A percentile compares a stretch with the other conserved stretches of the same genome.
Conservation (phyloP, 2,888 invertebrate species). For the Apomyelois bistriatella region DNA sequence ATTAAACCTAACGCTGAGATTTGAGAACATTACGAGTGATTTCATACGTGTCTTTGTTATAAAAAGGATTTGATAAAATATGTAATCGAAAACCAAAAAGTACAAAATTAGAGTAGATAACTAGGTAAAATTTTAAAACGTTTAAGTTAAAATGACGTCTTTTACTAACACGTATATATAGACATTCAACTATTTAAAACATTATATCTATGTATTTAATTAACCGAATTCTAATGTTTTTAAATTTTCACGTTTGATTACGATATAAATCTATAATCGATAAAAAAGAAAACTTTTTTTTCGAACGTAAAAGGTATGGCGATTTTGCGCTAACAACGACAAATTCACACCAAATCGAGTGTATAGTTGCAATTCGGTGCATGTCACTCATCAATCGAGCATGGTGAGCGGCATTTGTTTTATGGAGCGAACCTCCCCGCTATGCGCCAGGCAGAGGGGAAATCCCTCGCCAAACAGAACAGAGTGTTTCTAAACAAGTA, state of each 20-base stretch:
- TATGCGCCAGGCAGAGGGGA: constrained; percentile 28
- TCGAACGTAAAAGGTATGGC: background rate
- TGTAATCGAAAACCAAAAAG: too few relatives aligned
- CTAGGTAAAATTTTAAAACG: too few relatives aligned
- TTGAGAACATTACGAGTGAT: background rate
- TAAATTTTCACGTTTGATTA: too few relatives aligned
- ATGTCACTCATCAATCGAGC: constrained; percentile 47
- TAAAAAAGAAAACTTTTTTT: too few relatives aligned
- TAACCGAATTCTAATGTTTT: too few relatives aligned
- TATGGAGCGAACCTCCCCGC: constrained; percentile 51
- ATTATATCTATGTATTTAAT: too few relatives aligned
- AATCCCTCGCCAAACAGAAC: constrained; percentile 52
- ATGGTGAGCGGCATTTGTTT: constrained; percentile 61
- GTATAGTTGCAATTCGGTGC: constrained; percentile 9
- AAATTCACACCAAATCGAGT: constrained; percentile 9
- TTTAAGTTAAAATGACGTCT: too few relatives aligned
- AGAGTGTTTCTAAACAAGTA: constrained; percentile 61
- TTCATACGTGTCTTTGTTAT: background rate
- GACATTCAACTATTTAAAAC: too few relatives aligned
- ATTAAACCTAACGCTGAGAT: constrained; percentile 14
- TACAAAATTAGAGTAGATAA: too few relatives aligned
- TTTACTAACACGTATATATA: too few relatives aligned
- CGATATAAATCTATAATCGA: too few relatives aligned
- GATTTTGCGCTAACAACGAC: constrained; percentile 3
- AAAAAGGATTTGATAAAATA: background rate